These are phyloP conservation scores for Aleiodes testaceus DNA, from an alignment of 2,888 invertebrate genomes.

Conservation along the genomic window DNA sequence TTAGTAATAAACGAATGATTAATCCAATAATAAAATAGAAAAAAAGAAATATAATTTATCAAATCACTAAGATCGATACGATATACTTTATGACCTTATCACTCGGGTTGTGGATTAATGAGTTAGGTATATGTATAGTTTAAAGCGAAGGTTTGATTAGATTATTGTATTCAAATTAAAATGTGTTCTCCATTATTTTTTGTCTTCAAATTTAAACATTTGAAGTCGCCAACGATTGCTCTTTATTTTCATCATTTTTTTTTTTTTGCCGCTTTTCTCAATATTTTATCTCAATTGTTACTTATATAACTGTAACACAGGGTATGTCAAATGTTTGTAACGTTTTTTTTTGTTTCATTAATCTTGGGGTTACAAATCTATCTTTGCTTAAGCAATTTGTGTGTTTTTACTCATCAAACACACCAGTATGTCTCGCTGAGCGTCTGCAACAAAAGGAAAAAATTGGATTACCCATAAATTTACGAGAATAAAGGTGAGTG, in stretches of 20 bases:
- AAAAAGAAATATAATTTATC: no score
- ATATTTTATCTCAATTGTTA: conserved; percentile 57
- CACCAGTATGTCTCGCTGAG: conserved; percentile 53
- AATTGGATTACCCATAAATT: neutral
- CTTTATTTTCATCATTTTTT: conserved; percentile 49
- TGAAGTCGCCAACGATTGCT: conserved; percentile 47
- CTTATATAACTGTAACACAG: conserved; percentile 62
- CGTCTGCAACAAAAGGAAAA: conserved; percentile 49
- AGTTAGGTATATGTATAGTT: neutral
- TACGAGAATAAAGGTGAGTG: neutral
- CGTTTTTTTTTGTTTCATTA: conserved; percentile 45
- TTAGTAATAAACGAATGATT: no score
- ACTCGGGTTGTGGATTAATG: neutral
- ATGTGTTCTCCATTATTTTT: conserved; percentile 32
- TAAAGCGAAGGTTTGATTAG: neutral
- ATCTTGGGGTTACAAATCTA: conserved; percentile 56
- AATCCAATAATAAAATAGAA: no score
- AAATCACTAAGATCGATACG: no score
- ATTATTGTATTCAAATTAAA: conserved; percentile 47
- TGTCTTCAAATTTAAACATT: conserved; percentile 42
- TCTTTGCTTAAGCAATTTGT: conserved; percentile 56
- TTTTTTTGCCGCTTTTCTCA: conserved; percentile 44
- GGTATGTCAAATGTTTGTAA: conserved; percentile 64
- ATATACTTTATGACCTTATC: neutral
- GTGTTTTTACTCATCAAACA: conserved; percentile 56